Percentiles rank a stretch among this genome's conserved stretches.
Conservation (phyloP, 2,797 vertebrate species). For the Gastrophryne carolinensis region DNA sequence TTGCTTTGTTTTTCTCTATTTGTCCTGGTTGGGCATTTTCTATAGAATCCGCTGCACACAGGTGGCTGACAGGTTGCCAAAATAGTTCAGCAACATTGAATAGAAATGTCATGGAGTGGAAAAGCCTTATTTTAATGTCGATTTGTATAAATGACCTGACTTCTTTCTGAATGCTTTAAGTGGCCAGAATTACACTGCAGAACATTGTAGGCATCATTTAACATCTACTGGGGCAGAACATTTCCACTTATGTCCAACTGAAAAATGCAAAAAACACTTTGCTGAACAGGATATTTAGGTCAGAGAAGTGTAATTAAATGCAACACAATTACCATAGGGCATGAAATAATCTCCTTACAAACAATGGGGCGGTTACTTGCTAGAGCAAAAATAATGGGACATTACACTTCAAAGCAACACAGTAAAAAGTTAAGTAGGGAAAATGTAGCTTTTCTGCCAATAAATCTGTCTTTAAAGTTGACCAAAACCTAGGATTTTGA, state of each 20-base stretch:
- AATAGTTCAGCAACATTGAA: neutral
- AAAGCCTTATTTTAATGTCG: slow-evolving; percentile 4
- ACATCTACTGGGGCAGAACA: neutral
- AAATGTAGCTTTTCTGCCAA: too few species aligned
- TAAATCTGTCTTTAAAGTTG: too few species aligned
- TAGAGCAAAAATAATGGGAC: too few species aligned
- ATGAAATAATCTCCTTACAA: neutral
- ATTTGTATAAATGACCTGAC: neutral
- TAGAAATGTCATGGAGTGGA: neutral
- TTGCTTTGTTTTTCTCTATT: too few species aligned
- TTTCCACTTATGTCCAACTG: neutral
- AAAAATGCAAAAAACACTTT: neutral
- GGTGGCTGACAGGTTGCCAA: slow-evolving; percentile 27
- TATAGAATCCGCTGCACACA: neutral
- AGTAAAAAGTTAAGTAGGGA: too few species aligned
- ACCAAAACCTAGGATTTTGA: too few species aligned
- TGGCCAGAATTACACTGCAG: neutral
- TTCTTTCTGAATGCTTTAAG: neutral
- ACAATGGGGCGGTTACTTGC: too few species aligned
- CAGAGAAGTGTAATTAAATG: neutral
- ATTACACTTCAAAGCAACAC: too few species aligned
- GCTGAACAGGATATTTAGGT: neutral
- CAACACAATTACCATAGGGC: neutral
- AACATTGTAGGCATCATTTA: neutral
- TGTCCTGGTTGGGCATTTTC: neutral